Conservation (phyloP, 1,140 invertebrate genomes). For the Neocloeon triangulifer region DNA sequence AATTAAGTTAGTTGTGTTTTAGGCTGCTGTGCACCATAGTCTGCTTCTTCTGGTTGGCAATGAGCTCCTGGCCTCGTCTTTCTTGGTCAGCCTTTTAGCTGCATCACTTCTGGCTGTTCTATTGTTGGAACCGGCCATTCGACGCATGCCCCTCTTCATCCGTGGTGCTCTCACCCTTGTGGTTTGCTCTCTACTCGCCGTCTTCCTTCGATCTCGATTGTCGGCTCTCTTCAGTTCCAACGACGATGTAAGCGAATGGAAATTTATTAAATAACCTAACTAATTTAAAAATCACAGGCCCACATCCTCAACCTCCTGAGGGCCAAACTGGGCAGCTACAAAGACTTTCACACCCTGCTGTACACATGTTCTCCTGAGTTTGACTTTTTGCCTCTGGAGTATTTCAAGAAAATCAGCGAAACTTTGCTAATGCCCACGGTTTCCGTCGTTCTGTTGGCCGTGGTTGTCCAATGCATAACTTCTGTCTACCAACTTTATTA, state of each 20-base stretch:
- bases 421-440: conserved; percentile 32
- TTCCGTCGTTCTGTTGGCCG: conserved; percentile 18
- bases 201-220: conserved; percentile 22
- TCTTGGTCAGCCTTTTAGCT: conserved; percentile 25
- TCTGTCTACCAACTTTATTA: neutral
- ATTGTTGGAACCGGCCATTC: conserved; percentile 16
- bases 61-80: conserved; percentile 42
- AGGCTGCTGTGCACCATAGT: conserved; percentile 19
- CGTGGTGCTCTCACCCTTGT: too few species aligned
- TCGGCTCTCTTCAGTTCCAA: conserved; percentile 20
- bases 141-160: conserved; percentile 9
- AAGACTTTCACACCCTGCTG: conserved; percentile 58
- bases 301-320: conserved; percentile 56
- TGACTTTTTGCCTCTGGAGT: conserved; percentile 42
- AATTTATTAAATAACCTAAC: neutral
- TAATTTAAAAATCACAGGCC: conserved; percentile 20
- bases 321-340: conserved; percentile 50
- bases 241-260: conserved; percentile 27
- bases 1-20: too few species aligned
- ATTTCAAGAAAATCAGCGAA: conserved; percentile 21
- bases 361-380: conserved; percentile 70
- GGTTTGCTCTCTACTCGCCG: too few species aligned
- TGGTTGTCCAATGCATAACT: conserved; percentile 3
- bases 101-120: conserved; percentile 17
- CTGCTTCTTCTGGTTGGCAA: conserved; percentile 32